phyloP scores from a whole-genome alignment of 2,888 invertebrate genomes.

The Cryptops parisi region DNA sequence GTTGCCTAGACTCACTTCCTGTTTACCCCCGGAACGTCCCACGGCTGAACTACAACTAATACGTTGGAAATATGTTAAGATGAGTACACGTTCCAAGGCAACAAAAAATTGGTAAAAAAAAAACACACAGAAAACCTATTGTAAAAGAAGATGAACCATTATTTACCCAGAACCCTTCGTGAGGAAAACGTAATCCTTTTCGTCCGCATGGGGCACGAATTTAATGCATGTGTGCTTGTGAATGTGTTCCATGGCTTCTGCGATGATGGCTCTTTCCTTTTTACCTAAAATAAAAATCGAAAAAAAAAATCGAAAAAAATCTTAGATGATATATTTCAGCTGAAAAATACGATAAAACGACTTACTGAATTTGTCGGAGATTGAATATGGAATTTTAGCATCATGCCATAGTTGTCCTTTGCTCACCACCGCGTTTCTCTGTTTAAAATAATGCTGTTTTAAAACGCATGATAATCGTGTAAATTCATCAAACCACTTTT shows the following conservation, averaged over 20 bases:
- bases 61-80: too few relatives aligned
- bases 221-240: slow-evolving; percentile 30
- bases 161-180: slow-evolving; percentile 2
- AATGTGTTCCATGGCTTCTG: slow-evolving; percentile 29
- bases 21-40: slow-evolving; percentile 36
- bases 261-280: not conserved
- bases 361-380: not conserved
- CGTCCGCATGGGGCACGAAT: slow-evolving; percentile 26
- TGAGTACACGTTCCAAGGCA: too few relatives aligned
- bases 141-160: not conserved
- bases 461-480: too few relatives aligned
- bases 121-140: slow-evolving; percentile 2
- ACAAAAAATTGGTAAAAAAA: not conserved
- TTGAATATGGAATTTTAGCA: not conserved
- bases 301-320: not conserved
- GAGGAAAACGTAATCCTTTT: slow-evolving; percentile 25
- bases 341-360: not conserved
- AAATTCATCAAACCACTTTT: too few relatives aligned
- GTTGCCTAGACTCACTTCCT: slow-evolving; percentile 34
- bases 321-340: not conserved
- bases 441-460: not conserved
- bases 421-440: not conserved
- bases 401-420: not conserved
- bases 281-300: not conserved
- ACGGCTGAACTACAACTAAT: slow-evolving; percentile 38